These are phyloP conservation scores for Drosophila athabasca DNA, from an alignment of 1,140 invertebrate species.

Conservation along the genomic window DNA sequence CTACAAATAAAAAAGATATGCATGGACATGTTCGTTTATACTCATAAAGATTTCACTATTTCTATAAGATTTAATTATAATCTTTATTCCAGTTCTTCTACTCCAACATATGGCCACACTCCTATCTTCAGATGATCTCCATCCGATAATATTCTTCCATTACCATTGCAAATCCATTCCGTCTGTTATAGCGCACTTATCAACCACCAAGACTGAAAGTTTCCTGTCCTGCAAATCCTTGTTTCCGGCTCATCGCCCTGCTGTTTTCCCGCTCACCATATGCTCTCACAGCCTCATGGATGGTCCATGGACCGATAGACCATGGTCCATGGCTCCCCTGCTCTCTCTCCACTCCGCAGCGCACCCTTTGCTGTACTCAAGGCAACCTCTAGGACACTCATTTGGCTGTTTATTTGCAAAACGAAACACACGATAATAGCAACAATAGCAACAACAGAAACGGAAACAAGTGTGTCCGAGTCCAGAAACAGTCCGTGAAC, in stretches of 20 bases:
- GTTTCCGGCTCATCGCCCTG: slow-evolving; percentile 41
- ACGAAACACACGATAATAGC: slow-evolving; percentile 75
- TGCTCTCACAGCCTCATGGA: slow-evolving; percentile 34
- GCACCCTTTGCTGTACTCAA: slow-evolving; percentile 17
- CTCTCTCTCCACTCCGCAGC: not conserved
- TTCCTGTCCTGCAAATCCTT: slow-evolving; percentile 30
- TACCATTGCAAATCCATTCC: not conserved
- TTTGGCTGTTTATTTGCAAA: slow-evolving; percentile 81
- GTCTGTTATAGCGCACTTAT: slow-evolving; percentile 16
- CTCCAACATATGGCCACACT: not conserved
- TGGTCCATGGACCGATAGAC: slow-evolving; percentile 8
- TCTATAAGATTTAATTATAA: too few relatives aligned
- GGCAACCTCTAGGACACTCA: slow-evolving; percentile 73
- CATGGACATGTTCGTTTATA: too few relatives aligned
- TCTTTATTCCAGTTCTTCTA: not conserved
- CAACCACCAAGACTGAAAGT: slow-evolving; percentile 9
- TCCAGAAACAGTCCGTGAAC: slow-evolving; percentile 47
- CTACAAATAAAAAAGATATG: too few relatives aligned
- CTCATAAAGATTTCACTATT: too few relatives aligned
- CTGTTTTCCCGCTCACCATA: slow-evolving; percentile 43
- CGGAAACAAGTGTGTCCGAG: slow-evolving; percentile 59
- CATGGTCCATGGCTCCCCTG: not conserved
- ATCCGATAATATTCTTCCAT: slow-evolving; percentile 3
- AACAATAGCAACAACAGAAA: slow-evolving; percentile 56
- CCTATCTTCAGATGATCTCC: slow-evolving; percentile 3